Evolutionary conservation across 2,113 vertebrate species (phyloP), one percentile per base, ranked within the genome.

Genomic region (Pardalotus punctatus): DNA sequence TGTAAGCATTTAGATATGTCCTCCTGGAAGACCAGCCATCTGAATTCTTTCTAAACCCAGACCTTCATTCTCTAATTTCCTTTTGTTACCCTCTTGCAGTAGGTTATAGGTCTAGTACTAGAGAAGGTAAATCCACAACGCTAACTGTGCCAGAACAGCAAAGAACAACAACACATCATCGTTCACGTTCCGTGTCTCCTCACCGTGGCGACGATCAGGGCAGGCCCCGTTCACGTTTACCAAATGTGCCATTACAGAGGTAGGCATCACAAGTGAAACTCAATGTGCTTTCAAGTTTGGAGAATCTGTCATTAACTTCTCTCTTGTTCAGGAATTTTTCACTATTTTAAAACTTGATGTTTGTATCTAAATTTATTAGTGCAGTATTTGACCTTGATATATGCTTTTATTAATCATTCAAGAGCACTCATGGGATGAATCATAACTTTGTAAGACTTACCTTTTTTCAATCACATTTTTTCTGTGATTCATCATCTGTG

Each of bases 181-280:
- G 99, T 77, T 99, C 99, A 11, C 99, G 99, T 70, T 99, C 99
- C 0, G 99, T 99, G 76, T 99, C 99, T 93, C 99, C 99, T 96
- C 99, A 99, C 97, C 98, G 99, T 93, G 98, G 98, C 47, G 99
- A 99, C 79, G 99, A 99, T 96, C 98, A 99, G 97, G 98, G 99
- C 97, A 98, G 98, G 98, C 98, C 98, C 86, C 99, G 99, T 74
- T 99, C 99, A 86, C 98, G 99, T 89, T 99, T 99, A 93, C 98
- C 99, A 95, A 98, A 99, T 95, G 99, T 99, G 97, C 99, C 99
- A 97, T 99, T 99, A 98, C 99, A 99, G 98, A 99, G 99, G 99
- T 99, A 97, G 94, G 98, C 47, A 71, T 60, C 28, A 42, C 45
- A 58, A 53, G 28, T 35, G 58, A 50, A 72, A 29, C n/a, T 17